Conservation (phyloP, 1,140 invertebrate genomes). For the Dendroctonus valens region DNA sequence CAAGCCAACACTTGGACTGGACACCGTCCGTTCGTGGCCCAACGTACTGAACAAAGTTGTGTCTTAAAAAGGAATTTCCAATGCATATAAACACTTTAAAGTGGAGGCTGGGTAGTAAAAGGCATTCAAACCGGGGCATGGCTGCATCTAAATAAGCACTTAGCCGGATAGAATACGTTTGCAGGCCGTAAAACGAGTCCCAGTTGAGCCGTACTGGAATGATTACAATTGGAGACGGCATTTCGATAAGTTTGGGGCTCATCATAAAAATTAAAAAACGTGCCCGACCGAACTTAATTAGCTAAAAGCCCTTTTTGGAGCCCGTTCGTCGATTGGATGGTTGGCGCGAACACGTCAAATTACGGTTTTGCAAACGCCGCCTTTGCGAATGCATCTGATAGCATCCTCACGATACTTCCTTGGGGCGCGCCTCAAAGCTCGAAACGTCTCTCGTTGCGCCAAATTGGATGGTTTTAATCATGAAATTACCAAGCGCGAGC, state of each 20-base stretch:
- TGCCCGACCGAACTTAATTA: slow-evolving; percentile 11
- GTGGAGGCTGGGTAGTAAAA: slow-evolving; percentile 18
- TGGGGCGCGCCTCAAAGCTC: slow-evolving; percentile 2
- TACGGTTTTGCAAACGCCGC: not conserved
- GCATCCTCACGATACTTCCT: slow-evolving; percentile 6
- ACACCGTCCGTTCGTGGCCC: too few species aligned
- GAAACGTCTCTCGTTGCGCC: slow-evolving; percentile 7
- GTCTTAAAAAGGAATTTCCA: not conserved
- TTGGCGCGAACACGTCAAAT: slow-evolving; percentile 4
- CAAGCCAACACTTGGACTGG: not conserved
- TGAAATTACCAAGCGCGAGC: slow-evolving; percentile 9
- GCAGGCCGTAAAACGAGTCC: slow-evolving; percentile 16
- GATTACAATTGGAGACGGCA: slow-evolving; percentile 11
- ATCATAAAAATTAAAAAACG: slow-evolving; percentile 22
- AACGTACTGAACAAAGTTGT: too few species aligned
- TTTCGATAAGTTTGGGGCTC: not conserved
- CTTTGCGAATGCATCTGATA: slow-evolving; percentile 2
- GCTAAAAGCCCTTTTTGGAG: slow-evolving; percentile 7
- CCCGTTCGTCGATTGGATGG: not conserved
- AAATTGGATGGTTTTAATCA: slow-evolving; percentile 23
- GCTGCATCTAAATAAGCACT: slow-evolving; percentile 20
- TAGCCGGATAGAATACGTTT: slow-evolving; percentile 13
- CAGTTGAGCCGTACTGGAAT: slow-evolving; percentile 6
- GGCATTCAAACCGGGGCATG: not conserved
- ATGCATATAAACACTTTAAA: slow-evolving; percentile 10